phyloP scores from a whole-genome alignment of 2,888 invertebrate genomes.

The Chymomyza caudatula region DNA sequence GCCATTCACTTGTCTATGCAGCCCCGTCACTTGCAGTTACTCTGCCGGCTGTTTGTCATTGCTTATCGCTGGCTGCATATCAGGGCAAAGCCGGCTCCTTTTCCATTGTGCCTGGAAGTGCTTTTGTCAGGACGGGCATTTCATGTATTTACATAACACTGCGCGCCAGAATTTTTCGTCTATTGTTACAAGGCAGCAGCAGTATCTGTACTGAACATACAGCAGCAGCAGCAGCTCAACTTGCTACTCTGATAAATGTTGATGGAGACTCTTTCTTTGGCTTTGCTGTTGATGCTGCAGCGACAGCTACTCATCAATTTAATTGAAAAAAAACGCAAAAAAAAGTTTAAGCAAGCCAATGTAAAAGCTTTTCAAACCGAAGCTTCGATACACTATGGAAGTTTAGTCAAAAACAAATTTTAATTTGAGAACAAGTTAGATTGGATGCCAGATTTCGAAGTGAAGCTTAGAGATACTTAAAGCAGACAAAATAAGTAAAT shows the following conservation, averaged over 20 bases:
- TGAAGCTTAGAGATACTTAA: too few species aligned
- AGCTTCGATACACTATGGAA: not conserved
- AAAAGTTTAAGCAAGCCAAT: not conserved
- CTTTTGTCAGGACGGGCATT: slow-evolving; percentile 21
- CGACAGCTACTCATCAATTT: slow-evolving; percentile 52
- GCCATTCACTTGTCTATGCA: not conserved
- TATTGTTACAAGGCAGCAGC: slow-evolving; percentile 2
- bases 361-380: not conserved
- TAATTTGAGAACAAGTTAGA: too few species aligned
- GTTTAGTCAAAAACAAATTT: too few species aligned
- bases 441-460: too few species aligned
- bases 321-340: slow-evolving; percentile 46
- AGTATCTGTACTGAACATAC: not conserved
- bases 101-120: slow-evolving; percentile 5
- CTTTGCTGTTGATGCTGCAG: slow-evolving; percentile 1
- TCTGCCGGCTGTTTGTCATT: slow-evolving; percentile 49
- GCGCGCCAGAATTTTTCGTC: slow-evolving; percentile 20
- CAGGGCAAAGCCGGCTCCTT: not conserved
- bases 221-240: not conserved
- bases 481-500: too few species aligned
- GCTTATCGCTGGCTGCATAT: slow-evolving; percentile 32
- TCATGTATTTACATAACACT: slow-evolving; percentile 48
- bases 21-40: slow-evolving; percentile 39
- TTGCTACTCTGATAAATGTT: slow-evolving; percentile 54
- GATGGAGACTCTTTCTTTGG: slow-evolving; percentile 1